Evolutionary conservation across 2,797 vertebrate genomes (phyloP), one percentile per base, ranked within the genome.

Genomic region (Loris lydekkerianus): DNA sequence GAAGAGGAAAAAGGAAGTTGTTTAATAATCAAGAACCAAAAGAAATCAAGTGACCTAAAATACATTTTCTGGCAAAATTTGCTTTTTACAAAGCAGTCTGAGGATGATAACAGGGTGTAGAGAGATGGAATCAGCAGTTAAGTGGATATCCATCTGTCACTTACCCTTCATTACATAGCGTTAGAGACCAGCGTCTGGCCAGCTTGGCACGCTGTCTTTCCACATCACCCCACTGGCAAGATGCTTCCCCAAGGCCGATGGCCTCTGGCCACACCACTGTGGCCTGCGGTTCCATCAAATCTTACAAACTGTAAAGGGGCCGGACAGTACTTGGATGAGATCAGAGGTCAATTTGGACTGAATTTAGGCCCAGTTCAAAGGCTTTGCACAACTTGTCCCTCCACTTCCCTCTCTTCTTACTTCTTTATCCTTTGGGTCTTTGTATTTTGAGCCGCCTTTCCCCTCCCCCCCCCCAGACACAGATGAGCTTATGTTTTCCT

Each of bases 151-250:
- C 63, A 23, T 86, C 92, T 91, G 92, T 93, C 87, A 85, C 78
- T 89, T 60, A 76, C 61, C 82, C 92, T 87, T 93, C 83, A 60
- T 70, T 87, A 81, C 83, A 87, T 20, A 86, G 65, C 93, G 63
- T 85, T 70, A 60, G 84, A 94, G 84, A 82, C 89, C 95, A 93
- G 70, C 4, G 15, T 97, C 95, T 96, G 95, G 93, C 97, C 93
- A 87, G 85, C 83, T 90, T 93, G 85, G 89, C 84, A 82, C 53
- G 61, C 27, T 10, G 20, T 86, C 92, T 84, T 93, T 88, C 94
- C 93, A 97, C 91, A 95, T 86, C 80, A 60, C 93, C 94, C 94
- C 78, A 81, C 73, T 94, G 96, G 94, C 93, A 95, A 95, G 89
- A 94, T 27, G 85, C 69, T 96, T 93, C 92, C 73, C 90, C 40